These are phyloP conservation scores for Aix galericulata DNA, from an alignment of 2,113 vertebrate species.

Conservation along the genomic window DNA sequence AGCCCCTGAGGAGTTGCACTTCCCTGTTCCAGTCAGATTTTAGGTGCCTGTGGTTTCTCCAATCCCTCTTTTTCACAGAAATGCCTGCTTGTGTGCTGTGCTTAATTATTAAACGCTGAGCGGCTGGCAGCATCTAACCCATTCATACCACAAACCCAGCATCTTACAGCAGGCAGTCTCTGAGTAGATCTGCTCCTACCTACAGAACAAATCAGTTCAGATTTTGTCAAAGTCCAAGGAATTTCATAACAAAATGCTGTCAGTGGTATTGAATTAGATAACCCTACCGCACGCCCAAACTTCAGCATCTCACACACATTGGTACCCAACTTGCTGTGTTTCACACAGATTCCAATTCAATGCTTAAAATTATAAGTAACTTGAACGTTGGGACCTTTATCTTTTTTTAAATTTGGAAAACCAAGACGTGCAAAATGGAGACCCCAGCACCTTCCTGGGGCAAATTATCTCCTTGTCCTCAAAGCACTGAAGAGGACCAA, in stretches of 20 bases:
- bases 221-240: not conserved
- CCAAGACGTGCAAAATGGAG: not conserved
- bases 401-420: not conserved
- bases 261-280: not conserved
- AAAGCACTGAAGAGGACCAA: not conserved
- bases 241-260: not conserved
- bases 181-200: not conserved
- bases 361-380: not conserved
- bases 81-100: not conserved
- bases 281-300: accelerated
- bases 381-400: not conserved
- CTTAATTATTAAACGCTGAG: not conserved
- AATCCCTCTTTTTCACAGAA: not conserved
- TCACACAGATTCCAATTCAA: not conserved
- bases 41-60: not conserved
- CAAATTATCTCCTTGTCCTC: not conserved
- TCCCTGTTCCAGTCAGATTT: not conserved
- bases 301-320: accelerated
- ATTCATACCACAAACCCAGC: not conserved
- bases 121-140: not conserved
- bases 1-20: not conserved
- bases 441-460: accelerated
- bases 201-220: not conserved
- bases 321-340: not conserved
- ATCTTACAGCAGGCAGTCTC: not conserved